phyloP scores from a whole-genome alignment of 2,888 invertebrate genomes.

The Sinhomidia bicolor region DNA sequence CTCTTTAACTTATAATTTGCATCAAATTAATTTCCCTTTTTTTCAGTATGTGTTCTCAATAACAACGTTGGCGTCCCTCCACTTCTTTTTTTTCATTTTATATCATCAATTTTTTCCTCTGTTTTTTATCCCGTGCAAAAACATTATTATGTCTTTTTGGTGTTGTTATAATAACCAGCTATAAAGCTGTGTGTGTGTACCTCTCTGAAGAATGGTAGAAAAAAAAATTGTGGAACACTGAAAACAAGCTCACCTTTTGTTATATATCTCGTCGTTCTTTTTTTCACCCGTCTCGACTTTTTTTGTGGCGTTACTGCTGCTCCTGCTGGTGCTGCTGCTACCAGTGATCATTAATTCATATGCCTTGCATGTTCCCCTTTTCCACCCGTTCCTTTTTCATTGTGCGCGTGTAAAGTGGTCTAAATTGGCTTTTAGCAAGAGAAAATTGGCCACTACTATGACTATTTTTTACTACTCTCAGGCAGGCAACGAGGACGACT shows the following conservation, averaged over 20 bases:
- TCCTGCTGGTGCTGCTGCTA: background rate
- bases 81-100: background rate
- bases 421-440: constrained; percentile 51
- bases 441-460: constrained; percentile 40
- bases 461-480: constrained; percentile 39
- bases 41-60: background rate
- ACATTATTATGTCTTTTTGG: background rate
- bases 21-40: constrained; percentile 16
- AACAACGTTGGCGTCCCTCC: background rate
- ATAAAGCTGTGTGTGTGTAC: background rate
- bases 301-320: background rate
- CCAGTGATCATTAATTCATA: constrained; percentile 49
- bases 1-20: background rate
- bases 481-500: background rate
- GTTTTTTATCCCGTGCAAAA: background rate
- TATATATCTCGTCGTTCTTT: background rate
- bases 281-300: background rate
- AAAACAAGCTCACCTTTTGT: background rate
- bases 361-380: constrained; percentile 44
- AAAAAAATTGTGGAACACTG: background rate
- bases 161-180: background rate
- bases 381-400: constrained; percentile 15
- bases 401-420: constrained; percentile 57
- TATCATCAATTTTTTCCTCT: background rate
- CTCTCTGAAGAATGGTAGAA: background rate